Evolutionary conservation across 2,888 invertebrate genomes (phyloP).

Genomic region (Apeira syringaria): DNA sequence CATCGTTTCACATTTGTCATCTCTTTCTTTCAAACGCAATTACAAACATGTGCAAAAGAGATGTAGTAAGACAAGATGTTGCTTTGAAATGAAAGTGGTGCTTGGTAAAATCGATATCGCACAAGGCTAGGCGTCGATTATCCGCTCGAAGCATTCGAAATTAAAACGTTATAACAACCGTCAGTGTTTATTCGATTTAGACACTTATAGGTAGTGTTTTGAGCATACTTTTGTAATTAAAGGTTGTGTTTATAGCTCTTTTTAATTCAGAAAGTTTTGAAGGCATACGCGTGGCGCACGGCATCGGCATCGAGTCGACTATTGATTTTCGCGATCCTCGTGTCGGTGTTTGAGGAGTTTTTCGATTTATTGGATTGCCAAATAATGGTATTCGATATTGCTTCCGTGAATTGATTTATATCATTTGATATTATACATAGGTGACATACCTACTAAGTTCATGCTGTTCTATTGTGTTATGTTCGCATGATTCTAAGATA

Average conservation of each 20-base stretch:
- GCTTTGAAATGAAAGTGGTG: slow-evolving; percentile 54
- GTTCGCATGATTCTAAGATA: no score
- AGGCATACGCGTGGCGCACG: slow-evolving; percentile 46
- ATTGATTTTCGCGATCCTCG: slow-evolving; percentile 73
- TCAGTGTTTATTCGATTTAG: slow-evolving; percentile 3
- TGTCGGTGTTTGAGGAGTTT: slow-evolving; percentile 34
- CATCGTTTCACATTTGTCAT: slow-evolving; percentile 25
- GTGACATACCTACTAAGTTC: no score
- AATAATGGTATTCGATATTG: slow-evolving; percentile 10
- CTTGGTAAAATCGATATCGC: slow-evolving; percentile 82
- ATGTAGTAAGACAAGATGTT: slow-evolving; percentile 34
- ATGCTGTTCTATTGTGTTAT: no score
- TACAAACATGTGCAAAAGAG: slow-evolving; percentile 38
- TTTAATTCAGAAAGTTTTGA: slow-evolving; percentile 16
- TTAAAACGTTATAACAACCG: slow-evolving; percentile 35
- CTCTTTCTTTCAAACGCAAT: slow-evolving; percentile 40
- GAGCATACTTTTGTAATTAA: slow-evolving; percentile 22
- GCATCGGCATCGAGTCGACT: slow-evolving; percentile 69
- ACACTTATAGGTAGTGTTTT: background rate
- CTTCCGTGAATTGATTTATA: no score
- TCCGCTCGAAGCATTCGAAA: slow-evolving; percentile 51
- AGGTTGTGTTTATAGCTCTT: slow-evolving; percentile 25
- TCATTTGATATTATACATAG: no score
- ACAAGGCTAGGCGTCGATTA: slow-evolving; percentile 84
- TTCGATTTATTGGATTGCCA: slow-evolving; percentile 71